Percentiles rank a stretch among this genome's conserved stretches.
Conservation (phyloP, 2,888 invertebrate genomes). For the Rotaria socialis region DNA sequence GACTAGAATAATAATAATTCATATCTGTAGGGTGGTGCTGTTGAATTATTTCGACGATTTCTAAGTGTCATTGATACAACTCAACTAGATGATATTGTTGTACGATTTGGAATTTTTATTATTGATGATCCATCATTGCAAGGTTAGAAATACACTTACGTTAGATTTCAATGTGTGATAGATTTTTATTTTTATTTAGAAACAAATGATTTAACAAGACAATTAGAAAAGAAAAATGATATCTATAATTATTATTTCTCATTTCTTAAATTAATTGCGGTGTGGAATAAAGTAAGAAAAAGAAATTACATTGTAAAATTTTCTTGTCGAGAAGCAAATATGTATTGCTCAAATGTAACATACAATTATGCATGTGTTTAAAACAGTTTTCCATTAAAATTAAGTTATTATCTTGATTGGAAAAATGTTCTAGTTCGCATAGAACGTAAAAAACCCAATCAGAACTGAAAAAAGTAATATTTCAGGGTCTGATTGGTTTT, state of each 20-base stretch:
- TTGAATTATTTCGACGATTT: conserved; percentile 13
- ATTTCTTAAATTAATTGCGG: conserved; percentile 8
- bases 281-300: conserved; percentile 17
- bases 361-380: too few species aligned
- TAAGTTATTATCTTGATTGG: too few species aligned
- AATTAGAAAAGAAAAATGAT: conserved; percentile 3
- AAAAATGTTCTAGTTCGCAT: too few species aligned
- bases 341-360: too few species aligned
- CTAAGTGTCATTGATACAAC: background rate
- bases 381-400: too few species aligned
- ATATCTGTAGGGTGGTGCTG: background rate
- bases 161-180: background rate
- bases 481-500: too few species aligned
- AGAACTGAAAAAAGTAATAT: too few species aligned
- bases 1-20: too few species aligned
- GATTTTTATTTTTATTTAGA: background rate
- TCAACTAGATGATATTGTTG: conserved; percentile 22
- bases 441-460: too few species aligned
- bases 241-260: conserved; percentile 32
- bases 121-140: conserved; percentile 30
- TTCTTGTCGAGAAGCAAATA: too few species aligned
- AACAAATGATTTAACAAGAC: conserved; percentile 33
- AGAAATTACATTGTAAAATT: too few species aligned
- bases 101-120: conserved; percentile 3
- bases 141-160: background rate